phyloP scores from a whole-genome alignment of 2,113 vertebrate species.

The Cynocephalus volans region DNA sequence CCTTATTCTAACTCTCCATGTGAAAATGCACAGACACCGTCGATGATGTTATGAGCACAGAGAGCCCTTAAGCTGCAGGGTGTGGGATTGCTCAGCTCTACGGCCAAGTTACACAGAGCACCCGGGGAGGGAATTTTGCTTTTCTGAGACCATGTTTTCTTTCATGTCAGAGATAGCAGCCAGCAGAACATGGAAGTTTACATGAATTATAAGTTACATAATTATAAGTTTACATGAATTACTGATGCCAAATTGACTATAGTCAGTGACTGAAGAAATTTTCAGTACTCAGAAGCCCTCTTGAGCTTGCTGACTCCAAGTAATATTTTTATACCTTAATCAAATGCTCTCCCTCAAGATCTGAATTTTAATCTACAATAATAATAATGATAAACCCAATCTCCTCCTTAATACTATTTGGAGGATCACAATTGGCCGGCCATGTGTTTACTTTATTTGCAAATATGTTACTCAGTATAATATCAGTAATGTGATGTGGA shows the following conservation, averaged over 20 bases:
- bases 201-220: not conserved
- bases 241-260: not conserved
- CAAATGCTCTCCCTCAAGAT: not conserved
- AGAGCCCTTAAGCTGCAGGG: not conserved
- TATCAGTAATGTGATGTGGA: not conserved
- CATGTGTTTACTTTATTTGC: not conserved
- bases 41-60: not conserved
- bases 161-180: not conserved
- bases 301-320: not conserved
- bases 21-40: not conserved
- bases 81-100: not conserved
- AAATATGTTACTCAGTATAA: conserved; percentile 2
- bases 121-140: not conserved
- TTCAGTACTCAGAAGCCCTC: not conserved
- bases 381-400: not conserved
- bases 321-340: not conserved
- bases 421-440: not conserved
- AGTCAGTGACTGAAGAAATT: not conserved
- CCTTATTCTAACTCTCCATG: not conserved
- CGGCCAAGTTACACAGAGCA: not conserved
- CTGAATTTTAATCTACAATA: not conserved
- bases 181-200: not conserved
- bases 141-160: not conserved
- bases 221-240: not conserved
- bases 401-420: not conserved